These are phyloP conservation scores for Distichodus sexfasciatus DNA, from an alignment of 2,797 vertebrate genomes.

Conservation along the genomic window DNA sequence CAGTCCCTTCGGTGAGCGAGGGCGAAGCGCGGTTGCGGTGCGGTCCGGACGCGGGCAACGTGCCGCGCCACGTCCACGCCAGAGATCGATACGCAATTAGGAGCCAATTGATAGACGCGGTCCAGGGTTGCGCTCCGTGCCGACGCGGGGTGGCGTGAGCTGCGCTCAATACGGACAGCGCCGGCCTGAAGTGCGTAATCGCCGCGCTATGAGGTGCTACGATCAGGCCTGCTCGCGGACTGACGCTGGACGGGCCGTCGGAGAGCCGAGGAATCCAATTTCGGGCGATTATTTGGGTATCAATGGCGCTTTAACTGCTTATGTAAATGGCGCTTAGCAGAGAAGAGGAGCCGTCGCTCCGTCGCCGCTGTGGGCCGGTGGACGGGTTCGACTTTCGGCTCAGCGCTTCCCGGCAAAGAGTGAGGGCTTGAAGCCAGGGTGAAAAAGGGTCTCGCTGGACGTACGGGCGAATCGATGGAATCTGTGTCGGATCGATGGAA, in stretches of 20 bases:
- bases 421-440: background rate
- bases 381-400: background rate
- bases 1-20: background rate
- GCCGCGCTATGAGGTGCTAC: constrained; percentile 1
- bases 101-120: constrained; percentile 60
- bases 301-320: background rate
- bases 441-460: too few species aligned
- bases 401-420: background rate
- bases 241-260: background rate
- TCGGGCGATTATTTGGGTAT: background rate
- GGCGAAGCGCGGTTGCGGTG: too few species aligned
- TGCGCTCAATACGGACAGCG: constrained; percentile 39
- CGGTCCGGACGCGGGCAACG: too few species aligned
- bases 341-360: background rate
- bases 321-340: background rate
- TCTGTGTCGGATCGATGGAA: background rate
- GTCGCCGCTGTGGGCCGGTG: too few species aligned
- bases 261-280: background rate
- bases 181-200: constrained; percentile 13
- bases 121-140: too few species aligned
- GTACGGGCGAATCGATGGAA: too few species aligned
- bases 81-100: constrained; percentile 74
- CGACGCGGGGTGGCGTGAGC: constrained; percentile 53
- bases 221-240: constrained; percentile 1
- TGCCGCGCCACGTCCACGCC: too few species aligned